Percentiles rank a stretch among this genome's conserved stretches.
These are phyloP conservation scores for Anthopleura sola DNA, from an alignment of 64 coral and sea anemone genomes.

Conservation along the genomic window DNA sequence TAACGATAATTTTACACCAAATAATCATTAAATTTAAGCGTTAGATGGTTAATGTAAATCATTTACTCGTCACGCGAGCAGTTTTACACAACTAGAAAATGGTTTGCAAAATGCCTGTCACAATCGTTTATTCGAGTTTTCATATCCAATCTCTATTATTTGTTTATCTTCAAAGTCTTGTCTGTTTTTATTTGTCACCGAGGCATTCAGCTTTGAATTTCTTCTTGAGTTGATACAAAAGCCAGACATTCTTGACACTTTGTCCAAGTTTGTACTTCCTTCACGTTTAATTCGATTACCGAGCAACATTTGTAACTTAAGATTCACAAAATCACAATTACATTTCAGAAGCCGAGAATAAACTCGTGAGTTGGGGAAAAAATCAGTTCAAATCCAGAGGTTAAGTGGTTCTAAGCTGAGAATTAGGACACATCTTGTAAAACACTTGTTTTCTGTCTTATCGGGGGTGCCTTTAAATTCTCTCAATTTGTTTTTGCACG, in stretches of 20 bases:
- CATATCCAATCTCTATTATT: background rate
- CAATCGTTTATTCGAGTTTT: background rate
- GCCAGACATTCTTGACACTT: background rate
- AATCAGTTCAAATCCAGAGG: background rate
- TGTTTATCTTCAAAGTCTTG: background rate
- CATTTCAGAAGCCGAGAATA: background rate
- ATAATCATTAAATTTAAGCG: background rate
- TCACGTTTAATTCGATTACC: background rate
- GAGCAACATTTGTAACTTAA: background rate
- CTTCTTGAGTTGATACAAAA: slow-evolving; percentile 1
- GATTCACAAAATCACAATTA: background rate
- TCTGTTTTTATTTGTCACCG: slow-evolving; percentile 1
- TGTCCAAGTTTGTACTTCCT: background rate
- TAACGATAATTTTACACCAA: background rate
- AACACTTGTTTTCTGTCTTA: background rate
- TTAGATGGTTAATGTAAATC: background rate
- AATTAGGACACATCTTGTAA: background rate
- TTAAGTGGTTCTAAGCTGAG: background rate
- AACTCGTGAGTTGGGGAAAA: background rate
- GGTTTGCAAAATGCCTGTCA: background rate
- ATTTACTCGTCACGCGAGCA: background rate
- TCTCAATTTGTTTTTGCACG: background rate
- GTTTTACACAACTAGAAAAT: background rate
- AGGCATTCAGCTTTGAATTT: background rate
- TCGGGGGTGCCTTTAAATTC: background rate